Evolutionary conservation across 2,797 vertebrate species (phyloP), one percentile per base, ranked within the genome.

Genomic region (Takifugu ocellatus): DNA sequence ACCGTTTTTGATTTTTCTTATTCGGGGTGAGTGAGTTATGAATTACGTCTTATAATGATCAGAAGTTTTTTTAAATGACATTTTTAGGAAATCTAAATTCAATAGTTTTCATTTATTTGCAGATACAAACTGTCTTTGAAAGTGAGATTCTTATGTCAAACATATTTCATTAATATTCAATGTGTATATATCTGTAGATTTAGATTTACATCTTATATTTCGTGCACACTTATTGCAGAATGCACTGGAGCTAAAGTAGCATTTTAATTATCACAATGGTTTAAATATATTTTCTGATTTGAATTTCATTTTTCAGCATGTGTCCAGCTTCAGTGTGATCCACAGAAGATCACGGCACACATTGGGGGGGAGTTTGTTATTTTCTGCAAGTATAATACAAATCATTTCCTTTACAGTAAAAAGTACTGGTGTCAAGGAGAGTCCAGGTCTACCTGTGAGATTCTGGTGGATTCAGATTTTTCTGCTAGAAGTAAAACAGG

Each of bases 381-480:
- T 8, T 8, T 8, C 51, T 90, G 89, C 65, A 55, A 1, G 1
- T 88, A 82, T 43, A 5, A 75, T 42, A 25, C 44, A 14, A 54
- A 0, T 0, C 1, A 0, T 0, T 88, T 42, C 56, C 3, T 15
- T 5, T 84, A 27, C 46, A 81, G 2, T 59, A 90, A 85, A 48
- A 92, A 91, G 66, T 92, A 91, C 80, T 92, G 87, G 90, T 93
- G 91, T 54, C 65, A 25, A 39, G 91, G 91, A 10, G 25, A 75
- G 14, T 79, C 68, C 51, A 61, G 67, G 15, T 2, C 0, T 2
- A 75, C 59, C 7, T 92, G 91, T 69, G 67, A 78, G 27, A 63
- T 90, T 63, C 14, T 90, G 72, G 66, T 66, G 21, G 72, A 93
- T 53, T 86, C 88, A 0, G 79, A 90, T 0, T 10, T 31, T 2